These are phyloP conservation scores for Hemibagrus guttatus DNA, from an alignment of 2,797 vertebrate species.

Conservation along the genomic window DNA sequence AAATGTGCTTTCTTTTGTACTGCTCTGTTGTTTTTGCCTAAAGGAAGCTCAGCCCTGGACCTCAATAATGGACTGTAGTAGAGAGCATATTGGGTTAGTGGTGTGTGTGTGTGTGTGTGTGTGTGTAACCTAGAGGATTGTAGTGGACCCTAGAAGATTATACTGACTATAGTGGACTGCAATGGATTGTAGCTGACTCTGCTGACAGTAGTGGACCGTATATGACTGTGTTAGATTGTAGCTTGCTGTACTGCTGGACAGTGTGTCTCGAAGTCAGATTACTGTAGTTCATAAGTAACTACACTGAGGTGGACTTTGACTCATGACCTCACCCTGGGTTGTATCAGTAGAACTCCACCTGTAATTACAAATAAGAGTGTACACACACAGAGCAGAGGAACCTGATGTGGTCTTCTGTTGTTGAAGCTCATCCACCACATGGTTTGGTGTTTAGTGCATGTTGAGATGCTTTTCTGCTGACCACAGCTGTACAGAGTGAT, in stretches of 20 bases:
- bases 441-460: too few relatives aligned
- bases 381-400: not conserved
- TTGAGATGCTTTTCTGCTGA: too few relatives aligned
- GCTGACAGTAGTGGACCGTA: not conserved
- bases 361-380: conserved; percentile 37
- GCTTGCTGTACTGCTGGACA: not conserved
- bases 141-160: not conserved
- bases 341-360: conserved; percentile 22
- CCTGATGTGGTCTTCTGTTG: too few relatives aligned
- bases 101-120: too few relatives aligned
- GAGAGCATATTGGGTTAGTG: too few relatives aligned
- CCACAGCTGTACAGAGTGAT: too few relatives aligned
- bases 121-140: too few relatives aligned
- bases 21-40: not conserved
- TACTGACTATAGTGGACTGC: not conserved
- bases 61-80: not conserved
- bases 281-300: conserved; percentile 26
- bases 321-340: conserved; percentile 14
- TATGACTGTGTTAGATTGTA: not conserved
- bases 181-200: not conserved
- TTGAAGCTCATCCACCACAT: too few relatives aligned
- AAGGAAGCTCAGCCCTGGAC: not conserved
- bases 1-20: not conserved
- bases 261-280: not conserved
- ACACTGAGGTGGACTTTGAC: conserved; percentile 59